A percentile compares a stretch with the other conserved stretches of the same genome.
phyloP scores from a whole-genome alignment of 1,140 invertebrate genomes.

The Anastrepha ludens region DNA sequence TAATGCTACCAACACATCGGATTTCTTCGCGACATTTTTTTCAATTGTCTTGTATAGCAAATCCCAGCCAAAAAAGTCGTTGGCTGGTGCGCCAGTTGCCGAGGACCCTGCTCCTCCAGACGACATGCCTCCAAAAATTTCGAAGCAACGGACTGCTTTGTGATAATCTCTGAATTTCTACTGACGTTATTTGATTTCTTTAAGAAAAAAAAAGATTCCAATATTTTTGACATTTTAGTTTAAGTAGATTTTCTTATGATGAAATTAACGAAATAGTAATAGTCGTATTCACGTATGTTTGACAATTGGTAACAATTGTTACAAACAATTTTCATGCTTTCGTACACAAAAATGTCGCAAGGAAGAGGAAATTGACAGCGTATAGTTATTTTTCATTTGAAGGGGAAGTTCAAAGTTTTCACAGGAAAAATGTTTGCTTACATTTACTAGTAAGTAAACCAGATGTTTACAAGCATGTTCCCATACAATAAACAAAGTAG shows the following conservation, averaged over 20 bases:
- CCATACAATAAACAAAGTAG: too few relatives aligned
- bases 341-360: too few relatives aligned
- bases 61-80: conserved; percentile 83
- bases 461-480: too few relatives aligned
- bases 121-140: conserved; percentile 51
- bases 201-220: background rate
- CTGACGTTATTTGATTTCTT: background rate
- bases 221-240: conserved; percentile 23
- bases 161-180: background rate
- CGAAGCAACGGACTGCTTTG: conserved; percentile 25
- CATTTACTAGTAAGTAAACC: too few relatives aligned
- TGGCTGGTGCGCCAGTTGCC: conserved; percentile 9
- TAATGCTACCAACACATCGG: conserved; percentile 82
- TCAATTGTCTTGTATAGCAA: conserved; percentile 80
- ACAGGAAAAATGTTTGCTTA: background rate
- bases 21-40: conserved; percentile 79
- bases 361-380: too few relatives aligned
- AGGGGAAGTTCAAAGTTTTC: too few relatives aligned
- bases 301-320: too few relatives aligned
- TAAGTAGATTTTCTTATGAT: background rate
- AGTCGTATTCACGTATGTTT: too few relatives aligned
- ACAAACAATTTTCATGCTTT: too few relatives aligned
- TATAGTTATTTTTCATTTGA: too few relatives aligned
- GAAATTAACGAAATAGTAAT: too few relatives aligned
- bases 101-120: conserved; percentile 30